A percentile compares a stretch with the other conserved stretches of the same genome.
These are phyloP conservation scores for Casuarius casuarius DNA, from an alignment of 2,113 vertebrate species.

Conservation along the genomic window DNA sequence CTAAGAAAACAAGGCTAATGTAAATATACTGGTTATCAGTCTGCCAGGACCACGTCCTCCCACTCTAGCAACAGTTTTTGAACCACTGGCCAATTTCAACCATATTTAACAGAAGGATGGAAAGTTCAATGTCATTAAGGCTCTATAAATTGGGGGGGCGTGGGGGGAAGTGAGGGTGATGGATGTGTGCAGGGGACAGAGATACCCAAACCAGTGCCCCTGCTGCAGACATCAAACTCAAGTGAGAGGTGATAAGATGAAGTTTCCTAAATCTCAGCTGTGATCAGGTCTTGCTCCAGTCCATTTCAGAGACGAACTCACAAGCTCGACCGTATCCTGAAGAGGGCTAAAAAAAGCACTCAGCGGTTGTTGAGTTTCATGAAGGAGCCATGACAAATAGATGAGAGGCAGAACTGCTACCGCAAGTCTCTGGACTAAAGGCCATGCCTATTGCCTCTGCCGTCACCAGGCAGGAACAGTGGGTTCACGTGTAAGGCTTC, in stretches of 20 bases:
- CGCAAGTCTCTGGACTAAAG: neutral
- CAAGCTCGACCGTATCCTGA: neutral
- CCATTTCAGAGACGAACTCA: neutral
- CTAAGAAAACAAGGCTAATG: neutral
- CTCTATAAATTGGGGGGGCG: neutral
- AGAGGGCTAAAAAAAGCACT: neutral
- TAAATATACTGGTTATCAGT: neutral
- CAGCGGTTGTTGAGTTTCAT: neutral
- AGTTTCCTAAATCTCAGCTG: neutral
- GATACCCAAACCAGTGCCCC: neutral
- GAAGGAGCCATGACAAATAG: neutral
- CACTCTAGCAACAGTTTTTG: neutral
- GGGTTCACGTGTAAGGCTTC: neutral
- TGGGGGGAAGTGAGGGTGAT: no score
- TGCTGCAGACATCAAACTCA: neutral
- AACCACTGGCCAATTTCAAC: neutral
- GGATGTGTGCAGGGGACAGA: neutral
- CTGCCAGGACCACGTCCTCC: neutral
- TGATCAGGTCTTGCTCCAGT: fast-evolving
- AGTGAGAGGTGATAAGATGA: neutral
- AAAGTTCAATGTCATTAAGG: neutral
- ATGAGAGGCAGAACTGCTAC: neutral
- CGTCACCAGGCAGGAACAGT: neutral
- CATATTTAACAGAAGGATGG: fast-evolving
- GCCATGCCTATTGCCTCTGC: no score